A percentile compares a stretch with the other conserved stretches of the same genome.
Evolutionary conservation across 23 tunicate species (phyloP).

Genomic region (Aplidium turbinatum): DNA sequence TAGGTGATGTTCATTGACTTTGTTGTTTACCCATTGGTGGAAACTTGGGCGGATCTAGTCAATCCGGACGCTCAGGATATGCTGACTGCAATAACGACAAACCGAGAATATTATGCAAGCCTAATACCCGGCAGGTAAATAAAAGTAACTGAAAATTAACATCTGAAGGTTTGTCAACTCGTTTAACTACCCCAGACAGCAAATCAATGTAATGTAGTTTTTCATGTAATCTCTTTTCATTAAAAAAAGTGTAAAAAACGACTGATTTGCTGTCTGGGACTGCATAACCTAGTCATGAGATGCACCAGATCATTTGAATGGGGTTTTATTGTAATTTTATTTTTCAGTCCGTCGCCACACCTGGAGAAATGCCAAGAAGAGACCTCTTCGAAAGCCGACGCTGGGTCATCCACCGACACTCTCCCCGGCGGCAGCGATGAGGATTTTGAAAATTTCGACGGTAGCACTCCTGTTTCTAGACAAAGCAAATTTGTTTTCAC

Average conservation of each 20-base stretch:
- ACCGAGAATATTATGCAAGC: slow-evolving; percentile 82
- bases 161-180: background rate
- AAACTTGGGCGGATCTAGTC: slow-evolving; percentile 88
- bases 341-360: slow-evolving; percentile 92
- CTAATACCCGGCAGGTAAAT: slow-evolving; percentile 73
- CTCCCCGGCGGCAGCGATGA: slow-evolving; percentile 18
- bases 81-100: slow-evolving; percentile 40
- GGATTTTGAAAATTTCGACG: slow-evolving; percentile 9
- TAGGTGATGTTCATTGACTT: slow-evolving; percentile 93
- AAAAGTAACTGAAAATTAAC: too few species aligned
- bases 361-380: too few species aligned
- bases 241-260: too few species aligned
- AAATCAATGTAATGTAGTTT: too few species aligned
- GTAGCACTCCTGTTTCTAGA: slow-evolving; percentile 30
- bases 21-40: slow-evolving; percentile 80
- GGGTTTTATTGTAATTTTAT: slow-evolving; percentile 23
- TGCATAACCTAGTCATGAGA: too few species aligned
- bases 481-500: too few species aligned
- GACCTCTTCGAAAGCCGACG: slow-evolving; percentile 31
- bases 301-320: background rate
- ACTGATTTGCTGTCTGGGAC: too few species aligned
- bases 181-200: too few species aligned
- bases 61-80: slow-evolving; percentile 86
- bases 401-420: slow-evolving; percentile 18
- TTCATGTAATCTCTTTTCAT: too few species aligned